Evolutionary conservation across 2,797 vertebrate species (phyloP).

Genomic region (Microhierax caerulescens): DNA sequence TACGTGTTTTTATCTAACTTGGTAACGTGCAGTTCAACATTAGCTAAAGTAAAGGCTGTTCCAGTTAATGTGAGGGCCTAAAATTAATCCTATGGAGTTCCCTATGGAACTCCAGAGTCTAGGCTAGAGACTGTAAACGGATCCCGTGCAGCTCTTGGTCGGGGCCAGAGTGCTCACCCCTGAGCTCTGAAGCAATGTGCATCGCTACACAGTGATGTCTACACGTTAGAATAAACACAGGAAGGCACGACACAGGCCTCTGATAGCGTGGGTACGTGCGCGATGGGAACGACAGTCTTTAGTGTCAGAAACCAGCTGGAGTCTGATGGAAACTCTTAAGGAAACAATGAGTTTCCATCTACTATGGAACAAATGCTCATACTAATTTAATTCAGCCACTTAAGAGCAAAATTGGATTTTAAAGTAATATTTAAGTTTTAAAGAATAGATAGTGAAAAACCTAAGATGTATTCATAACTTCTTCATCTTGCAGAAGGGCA

Average conservation of each 20-base stretch:
- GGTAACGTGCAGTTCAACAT: background rate
- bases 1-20: background rate
- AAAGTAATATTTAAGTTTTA: background rate
- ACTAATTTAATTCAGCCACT: background rate
- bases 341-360: background rate
- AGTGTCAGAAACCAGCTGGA: background rate
- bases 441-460: background rate
- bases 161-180: background rate
- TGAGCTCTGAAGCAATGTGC: background rate
- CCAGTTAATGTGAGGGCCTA: too few species aligned
- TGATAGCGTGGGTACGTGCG: accelerated
- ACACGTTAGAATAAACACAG: too few species aligned
- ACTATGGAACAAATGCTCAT: background rate
- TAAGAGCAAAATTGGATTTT: background rate
- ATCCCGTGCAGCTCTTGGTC: accelerated
- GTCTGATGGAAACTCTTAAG: background rate
- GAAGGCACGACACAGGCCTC: background rate
- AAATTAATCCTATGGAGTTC: too few species aligned
- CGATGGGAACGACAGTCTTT: accelerated
- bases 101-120: background rate
- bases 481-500: background rate
- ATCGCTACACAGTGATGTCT: too few species aligned
- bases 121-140: background rate
- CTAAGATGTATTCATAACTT: background rate
- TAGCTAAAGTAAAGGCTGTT: background rate